These are phyloP conservation scores for Lobophora halterata DNA, from an alignment of 2,888 invertebrate species.

Conservation along the genomic window DNA sequence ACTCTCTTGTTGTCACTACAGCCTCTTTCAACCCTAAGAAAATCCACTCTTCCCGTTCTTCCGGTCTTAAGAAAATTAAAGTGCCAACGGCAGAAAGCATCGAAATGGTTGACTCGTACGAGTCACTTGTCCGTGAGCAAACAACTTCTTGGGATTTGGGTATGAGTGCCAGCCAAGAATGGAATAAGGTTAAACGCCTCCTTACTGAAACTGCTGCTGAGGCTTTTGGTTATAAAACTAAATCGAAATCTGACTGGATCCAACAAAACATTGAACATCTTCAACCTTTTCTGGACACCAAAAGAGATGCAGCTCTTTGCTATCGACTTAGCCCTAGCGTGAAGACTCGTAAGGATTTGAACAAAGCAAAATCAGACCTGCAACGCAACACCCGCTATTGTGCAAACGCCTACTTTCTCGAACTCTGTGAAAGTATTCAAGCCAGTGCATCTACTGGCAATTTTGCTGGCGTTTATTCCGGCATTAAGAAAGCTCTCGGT, in stretches of 20 bases:
- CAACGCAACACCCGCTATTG: slow-evolving; percentile 7
- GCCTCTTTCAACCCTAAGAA: not conserved
- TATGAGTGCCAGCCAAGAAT: slow-evolving; percentile 1
- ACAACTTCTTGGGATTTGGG: too few relatives aligned
- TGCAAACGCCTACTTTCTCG: not conserved
- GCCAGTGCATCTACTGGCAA: not conserved
- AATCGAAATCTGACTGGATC: not conserved
- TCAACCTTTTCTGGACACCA: not conserved
- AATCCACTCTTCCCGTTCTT: slow-evolving; percentile 2
- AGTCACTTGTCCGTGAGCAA: too few relatives aligned
- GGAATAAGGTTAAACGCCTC: not conserved
- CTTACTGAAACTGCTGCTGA: not conserved
- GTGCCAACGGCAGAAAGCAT: too few relatives aligned
- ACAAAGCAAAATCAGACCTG: slow-evolving; percentile 3
- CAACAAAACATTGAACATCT: not conserved
- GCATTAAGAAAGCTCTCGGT: slow-evolving; percentile 18
- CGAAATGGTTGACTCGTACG: too few relatives aligned
- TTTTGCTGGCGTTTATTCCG: slow-evolving; percentile 9
- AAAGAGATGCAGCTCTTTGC: not conserved
- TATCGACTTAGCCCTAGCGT: not conserved
- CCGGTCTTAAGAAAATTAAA: too few relatives aligned
- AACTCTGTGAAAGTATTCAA: slow-evolving; percentile 5
- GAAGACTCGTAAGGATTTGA: not conserved
- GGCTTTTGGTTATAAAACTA: not conserved
- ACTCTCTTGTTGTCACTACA: not conserved